Conservation (phyloP, 2,113 vertebrate species). For the Casuarius casuarius region DNA sequence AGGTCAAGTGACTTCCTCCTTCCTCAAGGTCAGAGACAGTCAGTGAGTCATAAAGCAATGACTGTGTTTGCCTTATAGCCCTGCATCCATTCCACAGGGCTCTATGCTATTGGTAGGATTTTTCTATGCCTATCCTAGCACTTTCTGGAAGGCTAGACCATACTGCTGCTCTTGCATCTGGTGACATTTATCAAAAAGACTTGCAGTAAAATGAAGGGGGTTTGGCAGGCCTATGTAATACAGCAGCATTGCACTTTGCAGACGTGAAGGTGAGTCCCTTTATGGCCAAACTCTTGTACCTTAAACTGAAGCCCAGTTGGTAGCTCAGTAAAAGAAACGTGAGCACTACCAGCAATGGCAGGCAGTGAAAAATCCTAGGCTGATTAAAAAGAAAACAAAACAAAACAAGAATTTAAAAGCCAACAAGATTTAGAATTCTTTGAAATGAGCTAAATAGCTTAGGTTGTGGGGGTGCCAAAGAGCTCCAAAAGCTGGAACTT, state of each 20-base stretch:
- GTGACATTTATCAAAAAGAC: background rate
- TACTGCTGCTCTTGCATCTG: background rate
- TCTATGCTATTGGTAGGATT: background rate
- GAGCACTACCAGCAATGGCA: background rate
- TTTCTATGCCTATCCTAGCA: constrained; percentile 11
- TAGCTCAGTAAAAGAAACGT: background rate
- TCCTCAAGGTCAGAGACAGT: constrained; percentile 57
- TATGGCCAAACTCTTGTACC: background rate
- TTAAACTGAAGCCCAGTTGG: background rate
- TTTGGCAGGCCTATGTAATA: background rate
- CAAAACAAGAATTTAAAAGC: background rate
- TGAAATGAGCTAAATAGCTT: background rate
- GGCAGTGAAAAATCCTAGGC: background rate
- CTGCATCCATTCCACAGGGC: background rate
- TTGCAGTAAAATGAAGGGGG: background rate
- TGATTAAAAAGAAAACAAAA: background rate
- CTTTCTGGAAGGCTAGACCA: constrained; percentile 1
- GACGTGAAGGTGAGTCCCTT: background rate
- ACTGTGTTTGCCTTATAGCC: constrained; percentile 55
- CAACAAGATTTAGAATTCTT: background rate
- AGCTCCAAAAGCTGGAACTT: background rate
- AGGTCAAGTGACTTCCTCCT: constrained; percentile 57
- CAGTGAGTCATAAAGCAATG: constrained; percentile 56
- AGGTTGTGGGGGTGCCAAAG: background rate
- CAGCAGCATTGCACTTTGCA: background rate